These are phyloP conservation scores for Lepidochitona cinerea DNA, from an alignment of 2,888 invertebrate genomes.

Conservation along the genomic window DNA sequence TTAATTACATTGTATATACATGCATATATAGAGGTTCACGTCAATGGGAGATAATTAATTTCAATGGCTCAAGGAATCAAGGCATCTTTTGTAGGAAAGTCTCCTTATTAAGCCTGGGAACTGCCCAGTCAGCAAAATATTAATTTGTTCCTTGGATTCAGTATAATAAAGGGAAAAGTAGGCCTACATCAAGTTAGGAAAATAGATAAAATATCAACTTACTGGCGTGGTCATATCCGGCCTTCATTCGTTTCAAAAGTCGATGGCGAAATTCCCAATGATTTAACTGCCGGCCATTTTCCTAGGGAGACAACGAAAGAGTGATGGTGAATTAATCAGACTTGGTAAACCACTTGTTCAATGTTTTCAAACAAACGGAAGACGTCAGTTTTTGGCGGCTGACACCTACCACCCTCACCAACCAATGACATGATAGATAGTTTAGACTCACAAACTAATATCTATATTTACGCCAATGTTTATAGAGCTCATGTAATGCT, in stretches of 20 bases:
- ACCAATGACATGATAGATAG: constrained; percentile 2
- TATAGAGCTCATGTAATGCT: neutral
- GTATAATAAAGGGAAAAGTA: no score
- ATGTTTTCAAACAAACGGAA: neutral
- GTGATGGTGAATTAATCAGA: neutral
- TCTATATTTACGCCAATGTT: constrained; percentile 4
- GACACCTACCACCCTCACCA: constrained; percentile 22
- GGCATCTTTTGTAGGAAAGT: no score
- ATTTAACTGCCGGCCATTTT: constrained; percentile 74
- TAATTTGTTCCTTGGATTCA: no score
- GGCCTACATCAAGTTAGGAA: no score
- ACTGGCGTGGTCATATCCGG: constrained; percentile 90
- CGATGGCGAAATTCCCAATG: constrained; percentile 89
- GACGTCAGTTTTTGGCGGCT: neutral
- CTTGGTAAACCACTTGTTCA: neutral
- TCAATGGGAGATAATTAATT: no score
- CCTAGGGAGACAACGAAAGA: constrained; percentile 53
- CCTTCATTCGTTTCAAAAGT: constrained; percentile 83
- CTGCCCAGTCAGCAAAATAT: no score
- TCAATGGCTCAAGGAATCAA: no score
- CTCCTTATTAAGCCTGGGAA: no score
- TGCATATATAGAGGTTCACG: no score
- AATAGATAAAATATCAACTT: no score
- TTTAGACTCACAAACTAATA: neutral
- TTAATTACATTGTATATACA: no score